Percentiles rank a stretch among this genome's conserved stretches.
phyloP scores from a whole-genome alignment of 2,888 invertebrate genomes.

The Sinelater perroti region DNA sequence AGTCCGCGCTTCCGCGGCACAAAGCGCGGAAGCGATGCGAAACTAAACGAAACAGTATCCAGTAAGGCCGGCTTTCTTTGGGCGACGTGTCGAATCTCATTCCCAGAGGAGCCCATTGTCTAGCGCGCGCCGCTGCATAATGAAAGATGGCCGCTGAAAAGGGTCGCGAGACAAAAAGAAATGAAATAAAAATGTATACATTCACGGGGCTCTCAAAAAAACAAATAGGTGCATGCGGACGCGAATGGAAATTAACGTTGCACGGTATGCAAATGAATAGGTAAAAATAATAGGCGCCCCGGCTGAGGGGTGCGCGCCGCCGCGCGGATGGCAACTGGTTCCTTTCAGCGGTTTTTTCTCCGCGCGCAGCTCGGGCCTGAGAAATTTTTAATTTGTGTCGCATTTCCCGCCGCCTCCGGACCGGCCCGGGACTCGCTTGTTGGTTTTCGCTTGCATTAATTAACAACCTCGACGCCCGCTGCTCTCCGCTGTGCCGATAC shows the following conservation, averaged over 20 bases:
- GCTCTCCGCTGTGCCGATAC: too few species aligned
- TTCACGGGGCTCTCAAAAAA: conserved; percentile 43
- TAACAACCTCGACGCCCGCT: too few species aligned
- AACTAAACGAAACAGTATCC: conserved; percentile 22
- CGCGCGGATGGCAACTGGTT: conserved; percentile 43
- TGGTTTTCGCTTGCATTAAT: neutral
- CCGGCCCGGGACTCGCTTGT: neutral
- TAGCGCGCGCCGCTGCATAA: conserved; percentile 46
- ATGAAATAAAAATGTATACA: conserved; percentile 47
- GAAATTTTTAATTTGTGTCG: conserved; percentile 34
- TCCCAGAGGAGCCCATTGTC: conserved; percentile 44
- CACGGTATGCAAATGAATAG: conserved; percentile 53
- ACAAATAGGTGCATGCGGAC: conserved; percentile 49
- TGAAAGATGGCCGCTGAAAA: conserved; percentile 49
- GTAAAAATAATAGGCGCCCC: conserved; percentile 50
- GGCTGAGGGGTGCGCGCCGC: conserved; percentile 39
- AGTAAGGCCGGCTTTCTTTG: conserved; percentile 19
- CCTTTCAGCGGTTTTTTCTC: conserved; percentile 41
- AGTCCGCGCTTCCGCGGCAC: conserved; percentile 18
- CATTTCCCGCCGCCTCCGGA: neutral
- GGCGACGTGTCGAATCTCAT: conserved; percentile 36
- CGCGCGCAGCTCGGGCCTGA: conserved; percentile 37
- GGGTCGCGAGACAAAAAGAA: conserved; percentile 45
- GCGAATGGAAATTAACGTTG: conserved; percentile 52
- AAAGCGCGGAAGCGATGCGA: conserved; percentile 18